Base-by-base conservation (phyloP, 2,888 invertebrate species). In the Colostygia pectinataria region DNA sequence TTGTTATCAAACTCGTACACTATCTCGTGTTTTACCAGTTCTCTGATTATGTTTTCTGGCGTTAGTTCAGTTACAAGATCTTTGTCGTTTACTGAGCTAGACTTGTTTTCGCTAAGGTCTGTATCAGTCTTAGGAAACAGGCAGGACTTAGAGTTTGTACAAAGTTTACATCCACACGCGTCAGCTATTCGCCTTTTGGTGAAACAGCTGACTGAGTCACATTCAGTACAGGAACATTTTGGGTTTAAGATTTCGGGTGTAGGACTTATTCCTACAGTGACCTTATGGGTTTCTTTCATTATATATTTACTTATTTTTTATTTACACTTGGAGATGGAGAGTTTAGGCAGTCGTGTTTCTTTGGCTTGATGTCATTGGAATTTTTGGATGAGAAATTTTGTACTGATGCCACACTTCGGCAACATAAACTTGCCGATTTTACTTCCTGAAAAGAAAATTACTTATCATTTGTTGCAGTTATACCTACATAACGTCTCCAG, bases 141-240 rank as follows among this genome's bases (percentile, higher is more conserved):
- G 39, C 69, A 68, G 1, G 61, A 62, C 41, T 66, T 63, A 2
- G 62, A 48, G 13, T 55, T 29, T 12, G 9, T 44, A 13, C 66
- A 68, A 36, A 49, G 23, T 13, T 39, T 47, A 34, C 63, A 68
- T n/a, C 55, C 34, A 31, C 66, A 70, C 4, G 42, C 32, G 2
- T 15, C 24, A 14, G 29, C 53, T n/a, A 46, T 43, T 9, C 58
- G 54, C 57, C 68, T 66, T 45, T 66, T 65, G 3, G 53, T 45
- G 36, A 71, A 72, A 45, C 77, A 80, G 10, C 34, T 37, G 5
- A 56, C 12, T 1, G 74, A 70, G 32, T 79, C 69, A 29, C 80
- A 82, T 9, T 68, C 46, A 3, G 56, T 40, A 44, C 84, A 83
- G 0, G 84, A 80, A 43, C 81, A 81, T 25, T 50, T 38, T 0